Base-by-base conservation (phyloP, 2,113 vertebrate genomes). In the Sterrhoptilus dennistouni region DNA sequence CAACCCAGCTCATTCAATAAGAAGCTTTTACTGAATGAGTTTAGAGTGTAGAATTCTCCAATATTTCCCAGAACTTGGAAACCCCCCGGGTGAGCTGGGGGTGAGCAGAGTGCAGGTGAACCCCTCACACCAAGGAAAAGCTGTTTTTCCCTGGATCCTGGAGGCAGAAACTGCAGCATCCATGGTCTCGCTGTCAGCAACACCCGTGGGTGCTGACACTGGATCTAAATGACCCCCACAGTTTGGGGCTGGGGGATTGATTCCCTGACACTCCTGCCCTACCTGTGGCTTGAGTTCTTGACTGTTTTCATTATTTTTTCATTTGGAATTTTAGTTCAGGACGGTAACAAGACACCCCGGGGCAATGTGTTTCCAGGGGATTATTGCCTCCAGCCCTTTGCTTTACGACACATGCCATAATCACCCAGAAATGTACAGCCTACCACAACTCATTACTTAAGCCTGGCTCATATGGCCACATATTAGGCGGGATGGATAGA, bases 371-470 rank as follows among this genome's bases (percentile, higher is more conserved):
- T 95, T 95, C 79, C 90, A 80, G 64, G 79, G 94, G 97, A 96
- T 97, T 96, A 97, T 70, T 94, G 87, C 69, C 78, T 97, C 79
- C 95, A 94, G 95, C 96, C 94, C 87, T 91, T 33, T 77, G 92
- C 94, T 93, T 96, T 89, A 74, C 78, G 91, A 82, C 96, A 94
- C 87, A 90, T 89, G 87, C 95, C 96, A 92, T 93, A 95, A 95
- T 83, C 71, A 21, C 83, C 61, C 2, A 2, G 40, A 93, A 93
- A 97, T 76, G 87, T 60, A 87, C 66, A 25, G 12, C 85, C 95
- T 97, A 90, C 83, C 97, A 89, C 12, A 65, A 44, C 79, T 82
- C 94, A 69, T 97, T 97, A 91, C 94, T 57, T 69, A 86, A 93
- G 72, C 18, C 8, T 47, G 88, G 86, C n/a, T 96, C 36, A 79